phyloP scores from a whole-genome alignment of 2,113 vertebrate species.

The Misgurnus anguillicaudatus region DNA sequence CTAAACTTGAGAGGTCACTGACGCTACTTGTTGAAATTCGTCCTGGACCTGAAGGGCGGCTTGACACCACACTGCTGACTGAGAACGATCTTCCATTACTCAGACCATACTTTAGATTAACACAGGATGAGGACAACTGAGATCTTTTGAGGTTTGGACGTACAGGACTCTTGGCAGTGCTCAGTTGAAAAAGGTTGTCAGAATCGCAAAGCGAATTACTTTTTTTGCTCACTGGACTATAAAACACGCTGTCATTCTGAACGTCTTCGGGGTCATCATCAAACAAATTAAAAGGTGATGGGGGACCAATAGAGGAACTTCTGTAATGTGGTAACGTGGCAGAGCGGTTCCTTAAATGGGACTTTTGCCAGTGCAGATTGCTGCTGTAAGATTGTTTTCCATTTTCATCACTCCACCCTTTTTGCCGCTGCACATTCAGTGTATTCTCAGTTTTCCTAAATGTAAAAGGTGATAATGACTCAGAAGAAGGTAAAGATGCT shows the following conservation, averaged over 20 bases:
- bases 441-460: not conserved
- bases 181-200: conserved; percentile 51
- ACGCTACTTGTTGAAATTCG: conserved; percentile 74
- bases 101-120: conserved; percentile 75
- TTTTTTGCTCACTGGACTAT: conserved; percentile 61
- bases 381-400: conserved; percentile 45
- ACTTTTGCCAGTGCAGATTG: conserved; percentile 43
- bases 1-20: conserved; percentile 62
- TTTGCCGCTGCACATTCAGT: not conserved
- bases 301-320: conserved; percentile 60
- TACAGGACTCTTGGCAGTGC: conserved; percentile 48
- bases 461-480: not conserved
- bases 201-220: conserved; percentile 54
- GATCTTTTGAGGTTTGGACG: conserved; percentile 42
- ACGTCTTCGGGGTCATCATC: conserved; percentile 59
- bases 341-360: conserved; percentile 32
- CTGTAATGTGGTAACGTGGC: conserved; percentile 43
- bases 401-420: conserved; percentile 13
- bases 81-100: conserved; percentile 68
- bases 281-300: conserved; percentile 65
- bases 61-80: conserved; percentile 72
- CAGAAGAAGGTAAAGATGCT: not conserved
- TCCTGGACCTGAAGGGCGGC: conserved; percentile 68
- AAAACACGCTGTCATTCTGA: conserved; percentile 70
- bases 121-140: conserved; percentile 59